Conservation (phyloP, 2,888 invertebrate species). For the Cantharis nigra region DNA sequence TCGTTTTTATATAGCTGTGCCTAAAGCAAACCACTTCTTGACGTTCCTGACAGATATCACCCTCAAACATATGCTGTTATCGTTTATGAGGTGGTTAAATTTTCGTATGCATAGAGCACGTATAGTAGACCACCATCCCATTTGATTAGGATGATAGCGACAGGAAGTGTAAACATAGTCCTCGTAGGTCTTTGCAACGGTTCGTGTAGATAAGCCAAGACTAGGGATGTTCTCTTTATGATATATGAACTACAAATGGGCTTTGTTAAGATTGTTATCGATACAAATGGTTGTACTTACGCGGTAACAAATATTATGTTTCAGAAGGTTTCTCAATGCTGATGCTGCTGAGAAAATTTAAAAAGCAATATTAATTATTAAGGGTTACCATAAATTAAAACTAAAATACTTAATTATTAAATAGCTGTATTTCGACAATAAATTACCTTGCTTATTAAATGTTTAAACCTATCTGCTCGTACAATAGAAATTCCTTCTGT, state of each 20-base stretch:
- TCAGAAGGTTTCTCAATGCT: constrained; percentile 11
- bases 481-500: background rate
- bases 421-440: background rate
- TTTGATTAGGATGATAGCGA: constrained; percentile 39
- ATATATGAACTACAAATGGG: constrained; percentile 37
- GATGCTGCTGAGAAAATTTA: background rate
- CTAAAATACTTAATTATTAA: background rate
- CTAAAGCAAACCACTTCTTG: background rate
- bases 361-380: background rate
- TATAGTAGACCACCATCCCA: constrained; percentile 29
- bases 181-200: constrained; percentile 43
- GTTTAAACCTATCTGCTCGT: background rate
- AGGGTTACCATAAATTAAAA: background rate
- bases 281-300: constrained; percentile 30
- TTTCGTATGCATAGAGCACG: constrained; percentile 34
- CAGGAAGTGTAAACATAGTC: constrained; percentile 48
- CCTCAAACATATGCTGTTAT: constrained; percentile 40
- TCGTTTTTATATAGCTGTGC: background rate
- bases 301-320: constrained; percentile 22
- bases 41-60: constrained; percentile 24
- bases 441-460: background rate
- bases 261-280: constrained; percentile 29
- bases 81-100: constrained; percentile 40
- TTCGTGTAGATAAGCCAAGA: constrained; percentile 41
- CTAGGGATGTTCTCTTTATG: constrained; percentile 38